These are phyloP conservation scores for Entomobrya proxima DNA, from an alignment of 2,888 invertebrate genomes.

Conservation along the genomic window DNA sequence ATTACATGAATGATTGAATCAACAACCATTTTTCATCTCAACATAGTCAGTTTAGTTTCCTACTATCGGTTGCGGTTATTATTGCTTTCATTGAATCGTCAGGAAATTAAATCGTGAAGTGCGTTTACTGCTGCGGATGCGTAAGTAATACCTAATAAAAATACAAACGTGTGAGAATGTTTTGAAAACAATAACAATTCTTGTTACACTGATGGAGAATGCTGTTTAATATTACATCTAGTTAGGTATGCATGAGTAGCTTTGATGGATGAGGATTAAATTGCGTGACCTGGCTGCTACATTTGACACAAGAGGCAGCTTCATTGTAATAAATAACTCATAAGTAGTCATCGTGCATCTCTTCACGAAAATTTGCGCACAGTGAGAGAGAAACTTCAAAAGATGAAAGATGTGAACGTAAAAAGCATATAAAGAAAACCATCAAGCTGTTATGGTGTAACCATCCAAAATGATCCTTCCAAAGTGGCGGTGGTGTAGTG, in stretches of 20 bases:
- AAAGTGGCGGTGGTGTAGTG: background rate
- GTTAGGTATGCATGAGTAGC: constrained; percentile 44
- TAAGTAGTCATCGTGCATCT: constrained; percentile 15
- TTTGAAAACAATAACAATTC: constrained; percentile 12
- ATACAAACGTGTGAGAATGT: background rate
- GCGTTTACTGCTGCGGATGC: background rate
- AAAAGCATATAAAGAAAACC: background rate
- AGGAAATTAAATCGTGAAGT: constrained; percentile 51
- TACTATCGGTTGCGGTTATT: too few relatives aligned
- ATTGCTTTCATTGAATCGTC: too few relatives aligned
- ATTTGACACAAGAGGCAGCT: constrained; percentile 35
- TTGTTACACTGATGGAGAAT: background rate
- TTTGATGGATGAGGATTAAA: constrained; percentile 67
- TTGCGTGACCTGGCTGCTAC: constrained; percentile 68
- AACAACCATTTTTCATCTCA: too few relatives aligned
- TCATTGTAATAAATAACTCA: constrained; percentile 24
- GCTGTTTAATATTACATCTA: background rate
- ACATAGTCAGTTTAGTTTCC: background rate
- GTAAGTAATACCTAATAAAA: background rate
- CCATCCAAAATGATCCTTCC: background rate
- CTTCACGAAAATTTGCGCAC: background rate
- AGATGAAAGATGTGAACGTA: background rate
- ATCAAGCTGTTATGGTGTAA: background rate
- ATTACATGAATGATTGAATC: too few relatives aligned
- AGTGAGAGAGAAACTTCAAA: background rate